Conservation (phyloP, 2,113 vertebrate genomes). For the Thryonomys swinderianus region DNA sequence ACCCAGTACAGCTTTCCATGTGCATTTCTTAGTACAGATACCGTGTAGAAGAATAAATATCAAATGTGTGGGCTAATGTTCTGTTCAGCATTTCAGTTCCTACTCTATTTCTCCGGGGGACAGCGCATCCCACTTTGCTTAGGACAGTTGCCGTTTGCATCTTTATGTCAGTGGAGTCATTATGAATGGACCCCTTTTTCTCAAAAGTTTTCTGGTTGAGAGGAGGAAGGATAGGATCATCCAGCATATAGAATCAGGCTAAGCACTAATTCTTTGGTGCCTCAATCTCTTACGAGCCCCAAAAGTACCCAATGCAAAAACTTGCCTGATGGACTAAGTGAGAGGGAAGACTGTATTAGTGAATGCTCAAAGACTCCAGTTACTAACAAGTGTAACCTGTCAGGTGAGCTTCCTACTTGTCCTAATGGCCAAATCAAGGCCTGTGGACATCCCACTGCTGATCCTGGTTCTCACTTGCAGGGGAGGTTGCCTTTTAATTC, state of each 20-base stretch:
- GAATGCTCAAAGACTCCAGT: background rate
- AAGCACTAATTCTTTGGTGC: background rate
- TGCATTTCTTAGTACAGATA: background rate
- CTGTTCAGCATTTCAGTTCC: background rate
- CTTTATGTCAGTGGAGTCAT: background rate
- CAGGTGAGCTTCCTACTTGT: background rate
- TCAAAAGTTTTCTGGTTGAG: background rate
- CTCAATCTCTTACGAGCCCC: background rate
- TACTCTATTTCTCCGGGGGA: rapidly evolving
- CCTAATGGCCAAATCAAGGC: background rate
- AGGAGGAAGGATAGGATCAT: background rate
- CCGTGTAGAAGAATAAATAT: background rate
- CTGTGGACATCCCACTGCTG: background rate
- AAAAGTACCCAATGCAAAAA: background rate
- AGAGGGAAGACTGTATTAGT: background rate
- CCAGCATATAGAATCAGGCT: background rate
- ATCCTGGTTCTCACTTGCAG: background rate
- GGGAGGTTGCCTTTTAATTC: background rate
- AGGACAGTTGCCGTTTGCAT: background rate
- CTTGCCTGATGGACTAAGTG: background rate
- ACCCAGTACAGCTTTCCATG: background rate
- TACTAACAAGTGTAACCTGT: background rate
- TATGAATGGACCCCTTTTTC: background rate
- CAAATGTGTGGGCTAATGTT: background rate
- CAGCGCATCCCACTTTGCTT: background rate